phyloP scores from a whole-genome alignment of 2,797 vertebrate species.

The Gymnocypris eckloni region DNA sequence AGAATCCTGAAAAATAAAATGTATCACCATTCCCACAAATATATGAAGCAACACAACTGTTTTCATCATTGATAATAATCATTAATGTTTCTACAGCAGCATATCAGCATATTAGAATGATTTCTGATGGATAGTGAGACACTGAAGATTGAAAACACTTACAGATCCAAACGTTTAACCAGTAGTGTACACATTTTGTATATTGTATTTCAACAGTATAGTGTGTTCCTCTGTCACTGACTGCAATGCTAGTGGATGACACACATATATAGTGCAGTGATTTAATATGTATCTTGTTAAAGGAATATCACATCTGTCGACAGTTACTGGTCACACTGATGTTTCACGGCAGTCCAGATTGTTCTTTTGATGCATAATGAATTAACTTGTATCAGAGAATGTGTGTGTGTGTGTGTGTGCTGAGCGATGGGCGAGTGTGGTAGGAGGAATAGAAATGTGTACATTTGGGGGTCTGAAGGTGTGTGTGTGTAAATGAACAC shows the following conservation, averaged over 20 bases:
- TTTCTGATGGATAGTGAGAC: not conserved
- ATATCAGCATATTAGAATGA: not conserved
- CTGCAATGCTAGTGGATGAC: conserved; percentile 7
- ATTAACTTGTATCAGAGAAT: conserved; percentile 2
- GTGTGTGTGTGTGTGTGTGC: not conserved
- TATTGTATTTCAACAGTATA: not conserved
- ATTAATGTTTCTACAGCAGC: not conserved
- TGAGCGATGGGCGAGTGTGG: not conserved
- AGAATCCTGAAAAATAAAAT: not conserved
- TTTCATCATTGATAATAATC: not conserved
- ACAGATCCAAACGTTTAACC: not conserved
- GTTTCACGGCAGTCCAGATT: not conserved
- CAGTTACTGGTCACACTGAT: conserved; percentile 12
- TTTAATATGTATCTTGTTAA: conserved; percentile 12
- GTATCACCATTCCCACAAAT: not conserved
- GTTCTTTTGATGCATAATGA: conserved; percentile 37
- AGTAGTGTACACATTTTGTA: not conserved
- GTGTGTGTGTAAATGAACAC: conserved; percentile 39
- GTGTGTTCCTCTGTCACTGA: not conserved
- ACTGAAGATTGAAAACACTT: not conserved
- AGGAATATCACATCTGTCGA: not conserved
- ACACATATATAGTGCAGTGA: not conserved
- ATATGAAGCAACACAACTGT: not conserved
- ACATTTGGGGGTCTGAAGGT: conserved; percentile 5
- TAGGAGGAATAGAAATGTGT: conserved; percentile 20